Base-by-base conservation (phyloP, 2,888 invertebrate species). In the Macrosoma leucophasiata region DNA sequence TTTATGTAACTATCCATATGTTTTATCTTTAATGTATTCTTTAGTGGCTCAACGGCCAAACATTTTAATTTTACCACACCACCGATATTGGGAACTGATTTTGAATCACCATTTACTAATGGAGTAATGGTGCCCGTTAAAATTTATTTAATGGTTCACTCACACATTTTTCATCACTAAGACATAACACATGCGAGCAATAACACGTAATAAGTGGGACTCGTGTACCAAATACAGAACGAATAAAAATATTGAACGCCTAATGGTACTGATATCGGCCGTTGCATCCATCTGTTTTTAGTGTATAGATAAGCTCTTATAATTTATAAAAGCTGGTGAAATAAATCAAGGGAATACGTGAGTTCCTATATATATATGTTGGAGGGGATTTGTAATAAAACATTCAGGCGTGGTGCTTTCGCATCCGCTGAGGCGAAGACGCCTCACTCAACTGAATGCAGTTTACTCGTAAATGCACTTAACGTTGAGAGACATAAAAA, bases 391-490 rank as follows among this genome's bases (percentile, higher is more conserved):
- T 46, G 58, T 61, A 63, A 68, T 68, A 68, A 70, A 70, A 66
- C 60, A 64, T 62, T 60, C 60, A 63, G 48, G 56, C 58, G 53
- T 49, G 48, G 54, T 51, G 49, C 56, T 46, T 58, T 58, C 52
- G 58, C 58, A 63, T 68, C 67, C 63, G 62, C 50, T 46, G 50
- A 49, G 46, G 39, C 50, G 50, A 52, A 56, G 54, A 54, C 42
- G 50, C 43, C 36, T 41, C 48, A 41, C 47, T 41, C 43, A 36
- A 41, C 60, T 61, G 62, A 62, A 63, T 68, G 68, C 65, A 69
- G 64, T 67, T 61, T 69, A 75, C 75, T 71, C 67, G 75, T 68
- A 72, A 78, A 78, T 73, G 77, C 79, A 79, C 79, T 79, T 78
- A 81, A 64, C 66, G 62, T 59, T 50, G 61, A 57, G 62, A 69